These are phyloP conservation scores for Dicrostonyx torquatus DNA, from an alignment of 2,797 vertebrate genomes.

Conservation along the genomic window DNA sequence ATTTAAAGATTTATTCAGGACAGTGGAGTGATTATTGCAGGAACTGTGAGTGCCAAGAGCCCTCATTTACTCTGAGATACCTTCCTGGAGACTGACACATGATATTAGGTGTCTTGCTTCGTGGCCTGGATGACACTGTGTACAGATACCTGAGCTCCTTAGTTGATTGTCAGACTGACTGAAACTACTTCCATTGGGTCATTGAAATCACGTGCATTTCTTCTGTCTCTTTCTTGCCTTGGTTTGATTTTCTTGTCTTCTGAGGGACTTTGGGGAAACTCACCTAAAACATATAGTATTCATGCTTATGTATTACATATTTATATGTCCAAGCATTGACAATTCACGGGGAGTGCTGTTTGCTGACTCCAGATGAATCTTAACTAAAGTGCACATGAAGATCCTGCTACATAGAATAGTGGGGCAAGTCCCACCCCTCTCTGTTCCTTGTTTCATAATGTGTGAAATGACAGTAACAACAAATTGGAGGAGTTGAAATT, in stretches of 20 bases:
- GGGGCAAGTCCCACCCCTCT: neutral
- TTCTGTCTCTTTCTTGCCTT: neutral
- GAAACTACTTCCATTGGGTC: neutral
- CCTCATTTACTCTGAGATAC: neutral
- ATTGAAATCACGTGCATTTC: neutral
- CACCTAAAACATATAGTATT: neutral
- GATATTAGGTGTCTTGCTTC: neutral
- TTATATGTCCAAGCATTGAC: neutral
- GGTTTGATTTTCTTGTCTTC: neutral
- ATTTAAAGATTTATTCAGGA: neutral
- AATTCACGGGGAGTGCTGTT: neutral
- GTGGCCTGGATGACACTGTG: rapidly evolving
- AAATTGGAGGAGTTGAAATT: neutral
- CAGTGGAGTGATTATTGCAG: neutral
- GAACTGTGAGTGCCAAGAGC: neutral
- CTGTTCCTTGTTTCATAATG: neutral
- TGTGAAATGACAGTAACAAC: neutral
- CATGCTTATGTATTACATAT: neutral
- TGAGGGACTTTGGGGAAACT: neutral
- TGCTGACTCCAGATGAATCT: neutral
- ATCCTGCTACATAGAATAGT: neutral
- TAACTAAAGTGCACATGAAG: neutral
- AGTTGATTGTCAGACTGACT: neutral
- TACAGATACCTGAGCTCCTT: neutral
- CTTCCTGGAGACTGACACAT: neutral